phyloP scores from a whole-genome alignment of 2,113 vertebrate species.

The Acinonyx jubatus region DNA sequence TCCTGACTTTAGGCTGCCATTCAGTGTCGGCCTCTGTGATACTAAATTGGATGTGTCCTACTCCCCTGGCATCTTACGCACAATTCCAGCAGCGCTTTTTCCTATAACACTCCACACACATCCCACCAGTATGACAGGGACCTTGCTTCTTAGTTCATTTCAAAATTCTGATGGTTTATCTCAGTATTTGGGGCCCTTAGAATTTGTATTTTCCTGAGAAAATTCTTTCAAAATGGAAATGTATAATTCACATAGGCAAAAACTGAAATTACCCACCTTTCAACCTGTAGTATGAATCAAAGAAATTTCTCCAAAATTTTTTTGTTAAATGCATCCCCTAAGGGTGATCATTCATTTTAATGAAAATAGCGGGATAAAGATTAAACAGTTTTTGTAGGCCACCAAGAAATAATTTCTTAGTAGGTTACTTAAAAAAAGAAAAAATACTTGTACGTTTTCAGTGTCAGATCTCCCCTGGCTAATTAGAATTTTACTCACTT shows the following conservation, averaged over 20 bases:
- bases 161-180: constrained; percentile 17
- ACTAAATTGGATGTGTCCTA: background rate
- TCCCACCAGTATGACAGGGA: too few species aligned
- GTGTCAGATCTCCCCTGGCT: constrained; percentile 2
- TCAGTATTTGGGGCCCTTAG: background rate
- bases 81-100: background rate
- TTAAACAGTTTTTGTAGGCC: constrained; percentile 76
- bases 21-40: background rate
- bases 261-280: background rate
- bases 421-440: constrained; percentile 4
- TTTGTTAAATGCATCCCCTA: constrained; percentile 63
- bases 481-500: constrained; percentile 42
- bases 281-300: background rate
- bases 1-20: background rate
- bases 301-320: constrained; percentile 49
- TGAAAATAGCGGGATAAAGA: constrained; percentile 35
- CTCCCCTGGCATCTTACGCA: background rate
- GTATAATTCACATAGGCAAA: background rate
- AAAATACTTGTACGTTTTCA: background rate
- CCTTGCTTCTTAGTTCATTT: constrained; percentile 31
- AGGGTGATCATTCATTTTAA: constrained; percentile 56
- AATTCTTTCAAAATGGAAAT: constrained; percentile 41
- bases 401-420: constrained; percentile 66
- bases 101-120: background rate
- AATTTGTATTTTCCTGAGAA: constrained; percentile 14